Evolutionary conservation across 1,140 invertebrate genomes (phyloP).

Genomic region (Aricia agestis): DNA sequence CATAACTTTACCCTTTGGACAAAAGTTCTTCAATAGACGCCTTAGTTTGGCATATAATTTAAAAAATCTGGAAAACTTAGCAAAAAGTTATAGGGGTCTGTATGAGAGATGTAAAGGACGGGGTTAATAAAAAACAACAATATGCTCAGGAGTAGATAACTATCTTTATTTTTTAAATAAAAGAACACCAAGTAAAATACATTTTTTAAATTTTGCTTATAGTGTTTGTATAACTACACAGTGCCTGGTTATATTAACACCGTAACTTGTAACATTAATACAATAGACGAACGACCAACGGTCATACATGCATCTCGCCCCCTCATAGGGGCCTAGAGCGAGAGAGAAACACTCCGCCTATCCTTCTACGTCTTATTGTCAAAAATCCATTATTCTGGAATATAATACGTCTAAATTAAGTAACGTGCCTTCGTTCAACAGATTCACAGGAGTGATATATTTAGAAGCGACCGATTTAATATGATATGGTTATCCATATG

Average conservation of each 20-base stretch:
- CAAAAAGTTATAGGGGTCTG: no score
- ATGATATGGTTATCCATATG: conserved; percentile 17
- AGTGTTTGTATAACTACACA: conserved; percentile 46
- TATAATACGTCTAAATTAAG: not conserved
- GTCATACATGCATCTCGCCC: not conserved
- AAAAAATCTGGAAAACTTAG: no score
- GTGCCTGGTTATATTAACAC: conserved; percentile 11
- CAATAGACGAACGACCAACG: conserved; percentile 12
- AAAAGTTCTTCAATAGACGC: no score
- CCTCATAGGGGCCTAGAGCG: not conserved
- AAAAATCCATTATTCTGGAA: conserved; percentile 24
- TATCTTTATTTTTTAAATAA: conserved; percentile 72
- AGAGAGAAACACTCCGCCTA: not conserved
- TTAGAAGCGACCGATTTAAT: conserved; percentile 22
- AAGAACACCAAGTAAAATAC: conserved; percentile 71
- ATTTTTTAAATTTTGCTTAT: conserved; percentile 59
- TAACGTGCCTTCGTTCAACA: conserved; percentile 18
- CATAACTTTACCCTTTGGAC: no score
- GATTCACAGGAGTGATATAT: conserved; percentile 23
- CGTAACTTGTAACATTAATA: conserved; percentile 15
- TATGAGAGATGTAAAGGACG: no score
- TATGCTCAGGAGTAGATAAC: conserved; percentile 69
- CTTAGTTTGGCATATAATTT: no score
- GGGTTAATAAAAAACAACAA: conserved; percentile 43
- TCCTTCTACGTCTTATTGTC: not conserved